Evolutionary conservation across 2,888 invertebrate genomes (phyloP), one percentile per base, ranked within the genome.

Genomic region (Chrysina gloriosa): DNA sequence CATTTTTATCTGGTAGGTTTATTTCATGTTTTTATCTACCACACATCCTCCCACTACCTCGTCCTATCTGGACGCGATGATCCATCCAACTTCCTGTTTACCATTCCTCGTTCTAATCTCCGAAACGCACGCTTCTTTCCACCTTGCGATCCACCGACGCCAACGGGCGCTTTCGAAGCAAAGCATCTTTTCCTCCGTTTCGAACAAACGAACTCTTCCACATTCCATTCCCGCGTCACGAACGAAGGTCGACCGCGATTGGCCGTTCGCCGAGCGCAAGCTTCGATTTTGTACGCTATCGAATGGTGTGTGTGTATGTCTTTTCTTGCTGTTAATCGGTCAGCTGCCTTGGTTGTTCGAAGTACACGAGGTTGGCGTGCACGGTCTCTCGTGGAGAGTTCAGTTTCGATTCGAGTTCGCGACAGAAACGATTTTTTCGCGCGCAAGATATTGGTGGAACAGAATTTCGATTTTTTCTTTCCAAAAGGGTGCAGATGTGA

Each of bases 141-240:
- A 45, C 45, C 19, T 19, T 45, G 7, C 19, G 45, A 21, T 19
- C 36, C 14, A 36, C 36, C 45, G 19, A 45, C 45, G 19, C 7
- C 45, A 21, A 19, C 45, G n/a, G n/a, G n/a, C n/a, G n/a, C n/a
- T n/a, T n/a, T n/a, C n/a, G n/a, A n/a, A n/a, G n/a, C n/a, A n/a
- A n/a, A n/a, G n/a, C n/a, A n/a, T n/a, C n/a, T n/a, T n/a, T n/a
- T n/a, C n/a, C n/a, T n/a, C n/a, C 21, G 16, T 45, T 45, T 45
- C 19, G 21, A 45, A 36, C n/a, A 36, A 36, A 11, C 36, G 25
- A 52, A 31, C 31, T 52, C 52, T 52, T 42, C 42, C 19, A 61
- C 58, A 61, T 61, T 61, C 58, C 58, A 61, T 42, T 42, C 58
- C 42, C 14, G 58, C 42, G 42, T 31, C 16, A 19, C 52, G 34